A percentile compares a stretch with the other conserved stretches of the same genome.
Conservation (phyloP, 1,140 invertebrate species). For the Sminthurinus signatus region DNA sequence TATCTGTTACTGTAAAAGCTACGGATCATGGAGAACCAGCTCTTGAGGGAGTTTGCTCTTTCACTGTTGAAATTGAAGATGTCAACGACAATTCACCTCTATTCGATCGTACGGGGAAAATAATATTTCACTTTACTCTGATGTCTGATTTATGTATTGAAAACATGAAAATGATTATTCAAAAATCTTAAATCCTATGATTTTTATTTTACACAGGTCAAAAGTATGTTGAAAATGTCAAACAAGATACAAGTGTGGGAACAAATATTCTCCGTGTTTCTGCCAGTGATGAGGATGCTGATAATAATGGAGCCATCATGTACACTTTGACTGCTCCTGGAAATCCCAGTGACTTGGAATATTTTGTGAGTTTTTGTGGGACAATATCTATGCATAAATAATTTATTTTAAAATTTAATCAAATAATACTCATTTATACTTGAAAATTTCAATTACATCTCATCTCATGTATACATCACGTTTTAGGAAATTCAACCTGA, state of each 20-base stretch:
- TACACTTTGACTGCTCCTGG: conserved; percentile 79
- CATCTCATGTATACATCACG: not conserved
- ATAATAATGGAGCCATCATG: conserved; percentile 91
- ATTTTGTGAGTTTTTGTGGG: conserved; percentile 92
- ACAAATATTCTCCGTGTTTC: conserved; percentile 89
- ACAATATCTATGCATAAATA: not conserved
- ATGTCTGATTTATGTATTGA: no score
- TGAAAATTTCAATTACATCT: no score
- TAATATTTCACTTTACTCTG: no score
- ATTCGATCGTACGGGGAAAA: conserved; percentile 81
- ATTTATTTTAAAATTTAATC: no score
- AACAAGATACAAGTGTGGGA: conserved; percentile 91
- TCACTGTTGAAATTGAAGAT: conserved; percentile 92
- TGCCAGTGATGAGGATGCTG: conserved; percentile 90
- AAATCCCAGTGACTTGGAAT: conserved; percentile 78
- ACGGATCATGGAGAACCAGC: conserved; percentile 94
- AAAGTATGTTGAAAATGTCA: conserved; percentile 95
- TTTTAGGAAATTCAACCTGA: conserved; percentile 55
- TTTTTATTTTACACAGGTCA: no score
- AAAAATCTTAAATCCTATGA: no score
- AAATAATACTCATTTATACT: no score
- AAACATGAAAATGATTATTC: no score
- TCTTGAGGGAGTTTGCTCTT: conserved; percentile 88
- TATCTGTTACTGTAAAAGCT: conserved; percentile 90
- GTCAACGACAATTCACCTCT: conserved; percentile 71